A percentile compares a stretch with the other conserved stretches of the same genome.
Evolutionary conservation across 2,797 vertebrate species (phyloP).

Genomic region (Buphagus erythrorhynchus): DNA sequence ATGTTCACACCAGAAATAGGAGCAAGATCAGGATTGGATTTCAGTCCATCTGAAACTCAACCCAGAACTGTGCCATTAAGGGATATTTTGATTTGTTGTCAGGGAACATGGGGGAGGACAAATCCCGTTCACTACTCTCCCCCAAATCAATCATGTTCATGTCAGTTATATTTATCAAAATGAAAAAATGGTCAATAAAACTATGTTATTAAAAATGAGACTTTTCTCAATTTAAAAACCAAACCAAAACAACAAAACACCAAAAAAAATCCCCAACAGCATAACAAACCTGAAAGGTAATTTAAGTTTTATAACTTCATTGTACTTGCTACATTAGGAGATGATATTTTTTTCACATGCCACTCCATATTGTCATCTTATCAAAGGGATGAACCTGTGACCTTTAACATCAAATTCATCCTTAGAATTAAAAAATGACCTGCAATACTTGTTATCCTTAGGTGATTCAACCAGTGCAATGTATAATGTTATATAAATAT

Average conservation of each 20-base stretch:
- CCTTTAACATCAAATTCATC: constrained; percentile 23
- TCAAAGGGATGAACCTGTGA: neutral
- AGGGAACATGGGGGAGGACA: neutral
- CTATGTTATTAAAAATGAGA: neutral
- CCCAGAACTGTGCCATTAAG: neutral
- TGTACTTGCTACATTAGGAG: neutral
- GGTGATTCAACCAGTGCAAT: neutral
- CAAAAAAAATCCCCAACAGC: neutral
- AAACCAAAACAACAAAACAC: neutral
- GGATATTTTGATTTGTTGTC: constrained; percentile 49
- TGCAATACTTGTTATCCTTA: neutral
- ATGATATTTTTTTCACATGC: neutral
- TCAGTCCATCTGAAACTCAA: constrained; percentile 49
- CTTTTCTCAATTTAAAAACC: neutral
- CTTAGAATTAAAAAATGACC: neutral
- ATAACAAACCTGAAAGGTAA: neutral
- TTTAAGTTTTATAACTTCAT: neutral
- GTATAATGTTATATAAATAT: neutral
- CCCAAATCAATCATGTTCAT: neutral
- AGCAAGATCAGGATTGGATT: constrained; percentile 32
- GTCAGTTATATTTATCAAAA: neutral
- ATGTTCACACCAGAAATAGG: constrained; percentile 45
- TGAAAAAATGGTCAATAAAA: neutral
- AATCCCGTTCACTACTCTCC: neutral
- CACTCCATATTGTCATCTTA: neutral